These are phyloP conservation scores for Excalfactoria chinensis DNA, from an alignment of 2,113 vertebrate genomes.

Conservation along the genomic window DNA sequence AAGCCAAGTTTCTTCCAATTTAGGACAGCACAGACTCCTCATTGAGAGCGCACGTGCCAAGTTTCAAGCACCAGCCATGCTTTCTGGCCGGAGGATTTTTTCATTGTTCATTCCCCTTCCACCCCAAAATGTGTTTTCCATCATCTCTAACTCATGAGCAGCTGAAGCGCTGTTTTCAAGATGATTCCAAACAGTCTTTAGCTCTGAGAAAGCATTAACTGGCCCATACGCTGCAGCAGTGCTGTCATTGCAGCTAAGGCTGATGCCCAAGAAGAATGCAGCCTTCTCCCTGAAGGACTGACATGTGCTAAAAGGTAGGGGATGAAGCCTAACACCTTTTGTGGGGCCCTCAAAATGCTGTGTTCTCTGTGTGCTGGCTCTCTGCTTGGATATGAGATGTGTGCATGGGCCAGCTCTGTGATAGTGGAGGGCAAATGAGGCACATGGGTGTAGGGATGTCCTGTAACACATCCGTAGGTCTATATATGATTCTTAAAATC, in stretches of 20 bases:
- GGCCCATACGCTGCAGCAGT: background rate
- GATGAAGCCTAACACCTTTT: background rate
- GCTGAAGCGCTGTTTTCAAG: slow-evolving; percentile 17
- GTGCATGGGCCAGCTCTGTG: background rate
- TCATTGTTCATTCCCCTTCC: background rate
- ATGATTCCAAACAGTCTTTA: background rate
- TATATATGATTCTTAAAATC: background rate
- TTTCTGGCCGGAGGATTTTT: background rate
- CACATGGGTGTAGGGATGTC: background rate
- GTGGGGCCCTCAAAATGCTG: background rate
- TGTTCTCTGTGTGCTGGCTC: background rate
- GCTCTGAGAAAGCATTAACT: background rate
- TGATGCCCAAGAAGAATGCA: background rate
- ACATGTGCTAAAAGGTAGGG: background rate
- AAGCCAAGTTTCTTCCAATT: slow-evolving; percentile 1
- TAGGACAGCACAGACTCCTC: background rate
- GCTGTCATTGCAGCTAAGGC: background rate
- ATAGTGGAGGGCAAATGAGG: background rate
- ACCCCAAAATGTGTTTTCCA: background rate
- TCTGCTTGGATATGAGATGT: background rate
- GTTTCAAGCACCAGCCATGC: background rate
- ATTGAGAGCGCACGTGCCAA: background rate
- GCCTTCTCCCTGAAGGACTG: background rate
- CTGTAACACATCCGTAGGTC: background rate
- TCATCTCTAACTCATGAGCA: background rate